A percentile compares a stretch with the other conserved stretches of the same genome.
Conservation (phyloP, 2,888 invertebrate genomes). For the Mythimna loreyi region DNA sequence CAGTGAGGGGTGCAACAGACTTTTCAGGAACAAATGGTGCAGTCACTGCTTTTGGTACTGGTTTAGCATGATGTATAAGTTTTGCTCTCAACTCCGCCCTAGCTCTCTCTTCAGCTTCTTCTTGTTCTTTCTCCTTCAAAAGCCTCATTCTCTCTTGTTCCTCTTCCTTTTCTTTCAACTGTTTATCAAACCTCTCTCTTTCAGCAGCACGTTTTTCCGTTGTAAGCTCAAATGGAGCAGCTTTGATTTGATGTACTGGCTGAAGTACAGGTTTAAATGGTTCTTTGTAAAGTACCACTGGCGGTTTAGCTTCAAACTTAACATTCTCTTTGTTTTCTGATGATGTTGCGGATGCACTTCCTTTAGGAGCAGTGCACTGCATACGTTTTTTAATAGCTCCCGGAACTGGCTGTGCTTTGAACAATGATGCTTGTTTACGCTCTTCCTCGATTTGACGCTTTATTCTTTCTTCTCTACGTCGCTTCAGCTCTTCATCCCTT, state of each 20-base stretch:
- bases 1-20: slow-evolving; percentile 90
- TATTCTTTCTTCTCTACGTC: slow-evolving; percentile 91
- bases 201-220: slow-evolving; percentile 92
- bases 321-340: slow-evolving; percentile 86
- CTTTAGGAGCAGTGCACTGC: slow-evolving; percentile 74
- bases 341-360: slow-evolving; percentile 76
- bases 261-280: slow-evolving; percentile 92
- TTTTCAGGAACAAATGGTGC: slow-evolving; percentile 88
- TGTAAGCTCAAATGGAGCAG: slow-evolving; percentile 91
- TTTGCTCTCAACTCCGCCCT: slow-evolving; percentile 89
- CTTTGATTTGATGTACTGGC: slow-evolving; percentile 81
- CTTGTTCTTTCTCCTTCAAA: slow-evolving; percentile 79
- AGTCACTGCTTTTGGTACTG: slow-evolving; percentile 85
- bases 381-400: slow-evolving; percentile 83
- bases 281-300: slow-evolving; percentile 91
- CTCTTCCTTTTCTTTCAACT: slow-evolving; percentile 89
- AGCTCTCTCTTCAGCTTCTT: slow-evolving; percentile 88
- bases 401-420: slow-evolving; percentile 94
- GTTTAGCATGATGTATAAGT: slow-evolving; percentile 92
- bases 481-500: slow-evolving; percentile 90
- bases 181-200: slow-evolving; percentile 91
- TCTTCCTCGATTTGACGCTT: slow-evolving; percentile 91
- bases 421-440: slow-evolving; percentile 91
- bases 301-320: slow-evolving; percentile 92
- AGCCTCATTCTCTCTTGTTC: slow-evolving; percentile 84